Base-by-base conservation (phyloP, 30 jellyfish, hydroid and myxozoan species). In the Chironex yamaguchii region DNA sequence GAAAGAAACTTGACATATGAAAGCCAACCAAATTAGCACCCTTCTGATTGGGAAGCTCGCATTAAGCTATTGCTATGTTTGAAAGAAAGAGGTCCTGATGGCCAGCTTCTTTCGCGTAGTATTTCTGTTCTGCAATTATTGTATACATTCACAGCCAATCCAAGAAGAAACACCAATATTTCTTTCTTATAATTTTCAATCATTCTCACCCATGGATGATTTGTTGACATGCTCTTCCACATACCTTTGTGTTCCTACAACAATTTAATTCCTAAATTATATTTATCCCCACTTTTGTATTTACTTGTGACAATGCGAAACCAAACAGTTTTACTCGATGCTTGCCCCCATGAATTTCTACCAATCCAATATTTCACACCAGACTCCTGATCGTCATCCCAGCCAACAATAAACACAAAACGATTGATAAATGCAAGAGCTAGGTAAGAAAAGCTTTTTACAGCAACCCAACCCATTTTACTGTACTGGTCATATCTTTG, bases 271-370 rank as follows among this genome's bases (percentile, higher is more conserved):
- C 98, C 98, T 0, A 91, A 78, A 71, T 91, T 91, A 68, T 85
- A 91, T 35, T 27, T 26, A 31, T 65, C 74, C 0, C 98, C 98
- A n/a, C 62, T 71, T 49, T 85, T 91, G 87, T 85, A 91, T 62
- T 71, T n/a, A 34, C 96, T 82, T 23, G 98, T 91, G 30, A 83
- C 96, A 25, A 91, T 83, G 13, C 75, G 53, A 71, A 91, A 91
- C 96, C 96, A 91, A 0, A 96, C 98, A 30, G 68, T 34, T 32
- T 85, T 94, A 2, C 98, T 96, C 98, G 96, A 91, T 21, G 98
- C 96, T 62, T 78, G 86, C n/a, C 98, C 98, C 98, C 98, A 91
- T 0, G 98, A 91, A 51, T 91, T 91, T 35, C 98, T 67, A 11
- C 92, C 98, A 50, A 91, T 65, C 98, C 98, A 91, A 52, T 76